Evolutionary conservation across 1,140 invertebrate genomes (phyloP).

Genomic region (Trialeurodes vaporariorum): DNA sequence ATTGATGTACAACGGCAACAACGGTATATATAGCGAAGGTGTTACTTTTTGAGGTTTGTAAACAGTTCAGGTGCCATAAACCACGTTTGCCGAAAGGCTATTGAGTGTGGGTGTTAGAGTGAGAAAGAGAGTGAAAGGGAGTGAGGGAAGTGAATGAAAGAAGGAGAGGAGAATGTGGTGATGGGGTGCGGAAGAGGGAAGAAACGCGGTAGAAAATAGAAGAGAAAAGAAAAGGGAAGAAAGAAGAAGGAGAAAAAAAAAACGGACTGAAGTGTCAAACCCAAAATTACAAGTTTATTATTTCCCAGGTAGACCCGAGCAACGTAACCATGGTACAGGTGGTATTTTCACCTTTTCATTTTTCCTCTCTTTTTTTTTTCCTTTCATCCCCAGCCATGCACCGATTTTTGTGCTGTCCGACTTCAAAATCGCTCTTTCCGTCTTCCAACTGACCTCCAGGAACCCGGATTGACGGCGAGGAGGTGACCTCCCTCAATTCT

Average conservation of each 20-base stretch:
- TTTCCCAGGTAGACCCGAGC: neutral
- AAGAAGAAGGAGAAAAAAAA: neutral
- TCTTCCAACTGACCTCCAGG: neutral
- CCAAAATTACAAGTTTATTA: slow-evolving; percentile 1
- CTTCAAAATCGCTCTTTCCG: neutral
- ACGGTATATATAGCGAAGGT: neutral
- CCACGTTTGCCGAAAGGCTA: neutral
- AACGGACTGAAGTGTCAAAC: neutral
- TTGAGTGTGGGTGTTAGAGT: neutral
- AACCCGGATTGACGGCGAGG: too few relatives aligned
- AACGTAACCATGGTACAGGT: neutral
- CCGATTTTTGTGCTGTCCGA: neutral
- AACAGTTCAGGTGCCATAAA: neutral
- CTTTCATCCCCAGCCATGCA: too few relatives aligned
- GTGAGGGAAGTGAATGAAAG: neutral
- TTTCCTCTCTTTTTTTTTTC: too few relatives aligned
- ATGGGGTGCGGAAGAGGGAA: neutral
- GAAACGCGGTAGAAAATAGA: neutral
- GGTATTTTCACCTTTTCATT: neutral
- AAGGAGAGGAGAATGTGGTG: neutral
- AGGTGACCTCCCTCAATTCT: too few relatives aligned
- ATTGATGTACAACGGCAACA: neutral
- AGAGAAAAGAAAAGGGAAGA: neutral
- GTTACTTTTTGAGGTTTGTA: neutral
- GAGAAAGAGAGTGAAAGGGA: too few relatives aligned